phyloP scores from a whole-genome alignment of 2,888 invertebrate genomes.

The Nysson spinosus region DNA sequence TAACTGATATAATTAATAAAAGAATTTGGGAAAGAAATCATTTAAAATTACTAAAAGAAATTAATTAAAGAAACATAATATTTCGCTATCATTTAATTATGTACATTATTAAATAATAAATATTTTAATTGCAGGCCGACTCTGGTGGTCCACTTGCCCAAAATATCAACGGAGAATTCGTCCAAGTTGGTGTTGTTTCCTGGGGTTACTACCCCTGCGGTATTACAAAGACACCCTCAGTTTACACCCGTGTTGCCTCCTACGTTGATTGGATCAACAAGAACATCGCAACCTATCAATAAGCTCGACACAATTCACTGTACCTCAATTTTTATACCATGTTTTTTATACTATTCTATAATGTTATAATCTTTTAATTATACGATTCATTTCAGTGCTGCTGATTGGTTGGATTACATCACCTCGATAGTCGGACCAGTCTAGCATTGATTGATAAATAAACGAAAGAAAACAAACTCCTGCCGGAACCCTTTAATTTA shows the following conservation, averaged over 20 bases:
- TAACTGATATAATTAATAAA: too few relatives aligned
- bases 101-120: not conserved
- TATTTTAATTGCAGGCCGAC: constrained; percentile 77
- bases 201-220: constrained; percentile 79
- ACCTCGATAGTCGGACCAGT: too few relatives aligned
- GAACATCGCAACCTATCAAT: not conserved
- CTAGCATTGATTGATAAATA: too few relatives aligned
- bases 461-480: too few relatives aligned
- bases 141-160: constrained; percentile 80
- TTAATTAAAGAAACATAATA: not conserved
- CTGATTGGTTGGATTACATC: too few relatives aligned
- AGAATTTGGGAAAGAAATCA: too few relatives aligned
- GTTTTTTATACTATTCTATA: too few relatives aligned
- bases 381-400: too few relatives aligned
- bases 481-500: too few relatives aligned
- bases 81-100: not conserved
- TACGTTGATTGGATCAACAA: constrained; percentile 75
- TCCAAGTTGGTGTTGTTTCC: constrained; percentile 78
- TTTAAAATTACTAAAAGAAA: too few relatives aligned
- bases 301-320: not conserved
- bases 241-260: constrained; percentile 77
- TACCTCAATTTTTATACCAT: not conserved
- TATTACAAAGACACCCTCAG: constrained; percentile 72
- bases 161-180: constrained; percentile 12
- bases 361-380: too few relatives aligned